These are phyloP conservation scores for Bombus impatiens DNA, from an alignment of 1,140 invertebrate species.

Conservation along the genomic window DNA sequence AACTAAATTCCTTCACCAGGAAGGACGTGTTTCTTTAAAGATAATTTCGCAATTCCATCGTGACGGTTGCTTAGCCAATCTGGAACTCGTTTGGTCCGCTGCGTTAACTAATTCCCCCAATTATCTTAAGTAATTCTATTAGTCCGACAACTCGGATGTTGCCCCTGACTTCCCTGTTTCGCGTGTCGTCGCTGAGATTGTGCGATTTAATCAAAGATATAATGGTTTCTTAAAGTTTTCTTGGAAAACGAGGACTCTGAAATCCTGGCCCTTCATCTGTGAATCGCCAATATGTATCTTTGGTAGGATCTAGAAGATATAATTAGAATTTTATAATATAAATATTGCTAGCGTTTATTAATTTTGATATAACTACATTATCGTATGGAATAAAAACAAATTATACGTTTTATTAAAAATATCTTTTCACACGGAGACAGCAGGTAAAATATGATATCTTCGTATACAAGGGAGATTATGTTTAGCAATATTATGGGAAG, in stretches of 20 bases:
- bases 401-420: not conserved
- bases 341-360: not conserved
- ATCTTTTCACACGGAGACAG: not conserved
- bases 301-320: not conserved
- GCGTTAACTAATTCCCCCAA: conserved; percentile 32
- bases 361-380: not conserved
- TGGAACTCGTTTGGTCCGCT: not conserved
- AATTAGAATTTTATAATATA: not conserved
- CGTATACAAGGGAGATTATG: too few species aligned
- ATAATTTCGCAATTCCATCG: not conserved
- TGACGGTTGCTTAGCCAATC: not conserved
- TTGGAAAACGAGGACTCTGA: not conserved
- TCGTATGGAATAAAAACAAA: too few species aligned
- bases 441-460: too few species aligned
- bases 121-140: conserved; percentile 48
- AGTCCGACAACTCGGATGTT: not conserved
- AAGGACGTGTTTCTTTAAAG: not conserved
- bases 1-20: not conserved
- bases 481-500: too few species aligned
- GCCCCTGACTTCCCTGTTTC: conserved; percentile 11
- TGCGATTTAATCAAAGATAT: not conserved
- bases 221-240: too few species aligned
- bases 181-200: not conserved
- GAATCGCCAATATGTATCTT: not conserved
- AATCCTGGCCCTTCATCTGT: too few species aligned